These are phyloP conservation scores for Lithophane semibrunnea DNA, from an alignment of 2,888 invertebrate genomes.

Conservation along the genomic window DNA sequence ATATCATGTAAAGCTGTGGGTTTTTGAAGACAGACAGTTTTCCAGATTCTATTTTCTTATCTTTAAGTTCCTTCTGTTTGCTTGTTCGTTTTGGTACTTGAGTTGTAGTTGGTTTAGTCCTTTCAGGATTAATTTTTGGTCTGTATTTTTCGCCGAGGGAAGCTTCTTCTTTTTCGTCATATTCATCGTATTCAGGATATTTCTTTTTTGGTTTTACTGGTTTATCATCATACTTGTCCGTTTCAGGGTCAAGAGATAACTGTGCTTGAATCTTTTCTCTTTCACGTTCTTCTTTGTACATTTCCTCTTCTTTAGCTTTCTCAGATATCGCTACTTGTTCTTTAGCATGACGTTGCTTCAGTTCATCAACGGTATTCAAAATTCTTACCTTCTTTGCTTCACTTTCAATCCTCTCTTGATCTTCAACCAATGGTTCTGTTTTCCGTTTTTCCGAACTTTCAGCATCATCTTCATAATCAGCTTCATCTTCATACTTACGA, in stretches of 20 bases:
- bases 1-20: constrained; percentile 78
- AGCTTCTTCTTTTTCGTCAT: constrained; percentile 73
- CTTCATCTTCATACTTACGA: constrained; percentile 69
- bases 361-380: constrained; percentile 82
- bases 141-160: constrained; percentile 78
- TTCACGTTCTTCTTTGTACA: constrained; percentile 80
- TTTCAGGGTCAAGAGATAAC: constrained; percentile 54
- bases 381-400: constrained; percentile 83
- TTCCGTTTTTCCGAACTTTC: constrained; percentile 69
- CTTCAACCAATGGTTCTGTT: constrained; percentile 69
- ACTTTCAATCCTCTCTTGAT: constrained; percentile 73
- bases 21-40: constrained; percentile 85
- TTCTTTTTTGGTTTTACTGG: constrained; percentile 46
- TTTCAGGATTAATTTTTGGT: constrained; percentile 61
- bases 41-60: constrained; percentile 70
- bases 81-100: constrained; percentile 59
- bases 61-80: constrained; percentile 60
- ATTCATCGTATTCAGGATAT: constrained; percentile 80
- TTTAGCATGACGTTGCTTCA: constrained; percentile 82
- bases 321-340: constrained; percentile 83
- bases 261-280: constrained; percentile 69
- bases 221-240: constrained; percentile 74
- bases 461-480: constrained; percentile 74
- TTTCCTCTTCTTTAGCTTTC: constrained; percentile 83
- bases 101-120: constrained; percentile 56